Base-by-base conservation (phyloP, 1,140 invertebrate species). In the Eurosta solidaginis region DNA sequence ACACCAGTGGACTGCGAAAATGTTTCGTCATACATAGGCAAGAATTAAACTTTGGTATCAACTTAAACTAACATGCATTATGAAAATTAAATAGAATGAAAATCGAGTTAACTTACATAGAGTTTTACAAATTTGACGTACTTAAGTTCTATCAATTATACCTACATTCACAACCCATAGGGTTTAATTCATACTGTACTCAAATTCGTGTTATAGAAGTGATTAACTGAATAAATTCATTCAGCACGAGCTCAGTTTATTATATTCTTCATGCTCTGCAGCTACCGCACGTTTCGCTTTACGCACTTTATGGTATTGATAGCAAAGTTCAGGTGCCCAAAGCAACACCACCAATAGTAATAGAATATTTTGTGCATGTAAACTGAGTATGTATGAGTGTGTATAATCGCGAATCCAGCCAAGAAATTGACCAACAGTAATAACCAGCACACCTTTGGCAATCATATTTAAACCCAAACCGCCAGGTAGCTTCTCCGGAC, bases 391-490 rank as follows among this genome's bases (percentile, higher is more conserved):
- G 81, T 92, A 94, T 74, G 92, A 93, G 1, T 84, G 84, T 4
- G 90, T 91, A 36, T 89, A 90, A 81, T 93, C 92, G 81, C 92
- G 89, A 47, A 93, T 88, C 88, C 90, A 92, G 44, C 93, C 93
- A 17, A 94, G 87, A 77, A 93, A 83, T 79, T 92, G 92, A 20
- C 93, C 93, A 17, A 93, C 82, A 0, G 89, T 89, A 1, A 93
- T 90, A 0, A 93, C 91, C 29, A 92, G 90, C 1, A 94, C 82
- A 25, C 93, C 93, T 87, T 94, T 94, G 1, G 90, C 89, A 22
- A 94, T 90, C 93, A 94, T 94, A 76, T 91, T 93, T 1, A 94
- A 88, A 17, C 93, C 93, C 36, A 93, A 88, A 0, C 93, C 93
- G 20, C 92, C 90, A 0, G 93, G 92, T 20, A 94, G 88, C 77